Conservation (phyloP, 2,797 vertebrate species). For the Cossypha dichroa region DNA sequence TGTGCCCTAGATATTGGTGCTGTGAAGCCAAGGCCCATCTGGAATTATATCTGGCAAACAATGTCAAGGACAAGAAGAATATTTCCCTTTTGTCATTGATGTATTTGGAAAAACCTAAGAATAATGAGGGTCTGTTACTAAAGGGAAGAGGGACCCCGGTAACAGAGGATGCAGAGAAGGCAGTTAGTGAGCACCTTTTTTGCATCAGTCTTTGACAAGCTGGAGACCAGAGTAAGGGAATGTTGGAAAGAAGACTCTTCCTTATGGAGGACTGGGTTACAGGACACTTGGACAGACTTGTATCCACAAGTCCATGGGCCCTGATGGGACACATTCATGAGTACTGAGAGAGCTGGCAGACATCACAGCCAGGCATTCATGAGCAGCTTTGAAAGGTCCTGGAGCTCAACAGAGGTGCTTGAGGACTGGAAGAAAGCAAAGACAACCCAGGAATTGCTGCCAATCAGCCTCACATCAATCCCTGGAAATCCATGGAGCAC, state of each 20-base stretch:
- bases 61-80: fast-evolving
- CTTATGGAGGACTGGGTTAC: background rate
- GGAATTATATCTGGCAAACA: background rate
- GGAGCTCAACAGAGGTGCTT: background rate
- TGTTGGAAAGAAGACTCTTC: background rate
- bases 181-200: background rate
- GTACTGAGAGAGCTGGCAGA: background rate
- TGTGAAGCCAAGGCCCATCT: background rate
- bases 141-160: background rate
- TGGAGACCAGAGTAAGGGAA: background rate
- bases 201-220: background rate
- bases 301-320: background rate
- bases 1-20: background rate
- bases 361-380: background rate
- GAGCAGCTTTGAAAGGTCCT: background rate
- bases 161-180: background rate
- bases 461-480: background rate
- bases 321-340: background rate
- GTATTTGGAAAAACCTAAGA: background rate
- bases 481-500: background rate
- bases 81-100: background rate
- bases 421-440: background rate
- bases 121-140: background rate
- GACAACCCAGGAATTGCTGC: background rate
- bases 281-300: background rate